Percentiles rank a stretch among this genome's conserved stretches.
Evolutionary conservation across 2,888 invertebrate genomes (phyloP).

Genomic region (Chymomyza fuscimana): DNA sequence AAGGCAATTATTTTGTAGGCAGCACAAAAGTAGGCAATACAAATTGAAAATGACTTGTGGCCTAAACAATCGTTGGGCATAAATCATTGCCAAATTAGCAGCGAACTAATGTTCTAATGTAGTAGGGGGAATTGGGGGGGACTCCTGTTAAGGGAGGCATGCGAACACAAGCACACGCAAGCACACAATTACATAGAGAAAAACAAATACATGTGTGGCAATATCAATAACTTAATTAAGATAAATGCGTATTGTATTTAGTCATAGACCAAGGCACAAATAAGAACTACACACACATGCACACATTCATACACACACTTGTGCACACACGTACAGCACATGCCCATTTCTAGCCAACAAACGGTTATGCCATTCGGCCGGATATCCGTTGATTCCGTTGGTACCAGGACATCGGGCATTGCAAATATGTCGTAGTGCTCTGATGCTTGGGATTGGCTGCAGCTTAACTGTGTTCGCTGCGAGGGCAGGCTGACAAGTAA

Average conservation of each 20-base stretch:
- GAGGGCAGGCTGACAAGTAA: background rate
- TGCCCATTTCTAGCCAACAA: slow-evolving; percentile 11
- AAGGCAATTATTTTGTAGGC: background rate
- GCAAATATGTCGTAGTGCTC: background rate
- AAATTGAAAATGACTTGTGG: slow-evolving; percentile 61
- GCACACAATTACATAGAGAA: background rate
- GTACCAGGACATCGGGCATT: background rate
- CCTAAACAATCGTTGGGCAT: slow-evolving; percentile 47
- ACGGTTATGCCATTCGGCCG: slow-evolving; percentile 31
- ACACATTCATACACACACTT: background rate
- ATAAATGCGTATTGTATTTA: slow-evolving; percentile 70
- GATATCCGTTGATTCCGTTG: slow-evolving; percentile 53
- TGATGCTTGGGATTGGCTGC: background rate
- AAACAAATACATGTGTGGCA: slow-evolving; percentile 40
- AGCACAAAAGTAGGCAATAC: slow-evolving; percentile 14
- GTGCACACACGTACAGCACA: slow-evolving; percentile 14
- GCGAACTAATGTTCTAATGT: slow-evolving; percentile 3
- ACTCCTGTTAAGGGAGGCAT: background rate
- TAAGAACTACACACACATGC: slow-evolving; percentile 22
- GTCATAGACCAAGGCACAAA: slow-evolving; percentile 30
- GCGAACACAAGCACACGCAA: background rate
- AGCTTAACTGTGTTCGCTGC: background rate
- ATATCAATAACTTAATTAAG: slow-evolving; percentile 77
- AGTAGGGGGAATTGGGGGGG: background rate
- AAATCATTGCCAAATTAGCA: slow-evolving; percentile 64